phyloP scores from a whole-genome alignment of 2,797 vertebrate species.

The Anableps anableps region DNA sequence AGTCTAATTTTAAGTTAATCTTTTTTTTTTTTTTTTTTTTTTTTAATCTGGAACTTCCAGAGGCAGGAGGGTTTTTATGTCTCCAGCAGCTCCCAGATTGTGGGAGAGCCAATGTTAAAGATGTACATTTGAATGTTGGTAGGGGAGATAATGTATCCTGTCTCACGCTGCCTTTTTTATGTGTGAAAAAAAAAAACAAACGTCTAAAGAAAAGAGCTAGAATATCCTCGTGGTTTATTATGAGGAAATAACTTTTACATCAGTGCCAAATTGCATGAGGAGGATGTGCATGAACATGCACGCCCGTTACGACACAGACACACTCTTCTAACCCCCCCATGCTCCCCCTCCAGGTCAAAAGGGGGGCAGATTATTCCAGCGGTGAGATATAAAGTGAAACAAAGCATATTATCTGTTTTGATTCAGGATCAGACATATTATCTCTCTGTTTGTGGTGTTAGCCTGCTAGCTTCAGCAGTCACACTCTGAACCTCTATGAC shows the following conservation, averaged over 20 bases:
- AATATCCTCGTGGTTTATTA: conserved; percentile 54
- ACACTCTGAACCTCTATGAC: conserved; percentile 39
- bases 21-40: conserved; percentile 63
- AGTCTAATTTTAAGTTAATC: conserved; percentile 72
- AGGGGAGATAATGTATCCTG: conserved; percentile 54
- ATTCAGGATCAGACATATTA: conserved; percentile 30
- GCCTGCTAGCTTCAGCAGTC: conserved; percentile 49
- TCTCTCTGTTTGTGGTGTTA: conserved; percentile 49
- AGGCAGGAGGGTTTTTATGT: conserved; percentile 51
- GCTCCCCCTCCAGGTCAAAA: conserved; percentile 40
- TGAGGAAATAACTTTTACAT: conserved; percentile 69
- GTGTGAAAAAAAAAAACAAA: conserved; percentile 30
- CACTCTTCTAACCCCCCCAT: conserved; percentile 28
- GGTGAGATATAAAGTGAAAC: conserved; percentile 48
- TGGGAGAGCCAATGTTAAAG: conserved; percentile 70
- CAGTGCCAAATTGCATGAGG: conserved; percentile 82
- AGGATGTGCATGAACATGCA: conserved; percentile 71
- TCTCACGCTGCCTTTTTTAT: conserved; percentile 80
- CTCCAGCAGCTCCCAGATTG: conserved; percentile 62
- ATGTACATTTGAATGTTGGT: conserved; percentile 81
- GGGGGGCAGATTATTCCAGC: conserved; percentile 53
- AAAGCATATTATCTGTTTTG: conserved; percentile 39
- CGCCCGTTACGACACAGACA: conserved; percentile 57
- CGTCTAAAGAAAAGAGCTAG: conserved; percentile 29
- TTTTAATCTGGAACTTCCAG: conserved; percentile 46